Evolutionary conservation across 2,113 vertebrate genomes (phyloP).

Genomic region (Pomatostomus ruficeps): DNA sequence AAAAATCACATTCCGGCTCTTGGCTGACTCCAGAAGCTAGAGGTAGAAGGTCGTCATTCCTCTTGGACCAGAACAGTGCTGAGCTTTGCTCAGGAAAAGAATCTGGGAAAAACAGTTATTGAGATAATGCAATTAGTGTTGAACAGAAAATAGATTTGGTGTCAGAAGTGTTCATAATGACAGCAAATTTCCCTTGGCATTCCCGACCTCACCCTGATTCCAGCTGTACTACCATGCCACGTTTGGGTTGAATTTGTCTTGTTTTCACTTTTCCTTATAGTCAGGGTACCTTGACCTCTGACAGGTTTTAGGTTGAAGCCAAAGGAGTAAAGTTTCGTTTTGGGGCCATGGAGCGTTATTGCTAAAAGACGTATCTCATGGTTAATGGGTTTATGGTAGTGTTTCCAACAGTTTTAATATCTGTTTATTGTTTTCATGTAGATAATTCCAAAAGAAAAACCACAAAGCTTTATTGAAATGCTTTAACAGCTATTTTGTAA

Average conservation of each 20-base stretch:
- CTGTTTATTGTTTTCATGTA: background rate
- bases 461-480: background rate
- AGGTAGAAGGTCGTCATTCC: background rate
- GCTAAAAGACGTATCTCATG: background rate
- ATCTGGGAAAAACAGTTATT: background rate
- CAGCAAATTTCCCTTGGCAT: background rate
- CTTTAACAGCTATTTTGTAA: background rate
- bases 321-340: background rate
- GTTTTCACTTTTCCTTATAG: background rate
- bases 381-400: background rate
- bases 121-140: background rate
- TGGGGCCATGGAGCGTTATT: background rate
- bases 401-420: background rate
- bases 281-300: background rate
- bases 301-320: background rate
- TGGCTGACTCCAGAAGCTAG: background rate
- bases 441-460: background rate
- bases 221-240: background rate
- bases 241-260: rapidly evolving
- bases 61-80: rapidly evolving
- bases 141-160: background rate
- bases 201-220: rapidly evolving
- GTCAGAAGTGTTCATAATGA: background rate
- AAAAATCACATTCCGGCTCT: background rate
- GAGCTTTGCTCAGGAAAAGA: background rate